These are phyloP conservation scores for Cerastis rubricosa DNA, from an alignment of 2,888 invertebrate genomes.

Conservation along the genomic window DNA sequence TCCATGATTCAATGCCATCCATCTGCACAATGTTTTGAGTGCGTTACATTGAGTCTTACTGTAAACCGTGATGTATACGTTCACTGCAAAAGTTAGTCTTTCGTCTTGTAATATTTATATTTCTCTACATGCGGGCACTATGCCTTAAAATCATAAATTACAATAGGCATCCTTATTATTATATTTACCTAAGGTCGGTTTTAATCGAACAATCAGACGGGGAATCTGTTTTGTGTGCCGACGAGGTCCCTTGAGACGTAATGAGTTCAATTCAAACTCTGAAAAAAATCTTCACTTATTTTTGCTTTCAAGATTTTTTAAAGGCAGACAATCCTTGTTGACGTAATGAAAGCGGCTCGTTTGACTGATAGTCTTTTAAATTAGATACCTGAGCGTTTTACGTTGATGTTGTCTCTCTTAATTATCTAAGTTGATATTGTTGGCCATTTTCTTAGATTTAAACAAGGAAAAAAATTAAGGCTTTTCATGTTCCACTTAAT, in stretches of 20 bases:
- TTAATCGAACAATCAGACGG: slow-evolving; percentile 70
- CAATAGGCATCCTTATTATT: slow-evolving; percentile 2
- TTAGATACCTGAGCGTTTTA: slow-evolving; percentile 41
- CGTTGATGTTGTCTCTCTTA: slow-evolving; percentile 39
- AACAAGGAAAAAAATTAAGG: background rate
- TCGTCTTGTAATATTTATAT: background rate
- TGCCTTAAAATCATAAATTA: background rate
- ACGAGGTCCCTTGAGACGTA: slow-evolving; percentile 62
- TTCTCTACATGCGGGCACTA: background rate
- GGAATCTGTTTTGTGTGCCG: slow-evolving; percentile 67
- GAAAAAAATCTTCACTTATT: slow-evolving; percentile 58
- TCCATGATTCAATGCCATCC: background rate
- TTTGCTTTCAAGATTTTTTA: slow-evolving; percentile 66
- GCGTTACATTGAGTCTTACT: background rate
- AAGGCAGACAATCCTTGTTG: slow-evolving; percentile 68
- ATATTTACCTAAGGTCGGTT: slow-evolving; percentile 45
- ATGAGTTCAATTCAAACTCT: slow-evolving; percentile 73
- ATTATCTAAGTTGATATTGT: slow-evolving; percentile 31
- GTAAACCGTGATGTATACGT: background rate
- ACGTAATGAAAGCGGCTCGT: slow-evolving; percentile 65
- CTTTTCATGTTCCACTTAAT: background rate
- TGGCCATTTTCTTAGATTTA: slow-evolving; percentile 8
- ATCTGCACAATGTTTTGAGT: background rate
- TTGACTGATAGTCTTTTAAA: slow-evolving; percentile 55
- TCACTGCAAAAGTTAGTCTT: background rate